Evolutionary conservation across 2,797 vertebrate genomes (phyloP), one percentile per base, ranked within the genome.

Genomic region (Eremophila alpestris): DNA sequence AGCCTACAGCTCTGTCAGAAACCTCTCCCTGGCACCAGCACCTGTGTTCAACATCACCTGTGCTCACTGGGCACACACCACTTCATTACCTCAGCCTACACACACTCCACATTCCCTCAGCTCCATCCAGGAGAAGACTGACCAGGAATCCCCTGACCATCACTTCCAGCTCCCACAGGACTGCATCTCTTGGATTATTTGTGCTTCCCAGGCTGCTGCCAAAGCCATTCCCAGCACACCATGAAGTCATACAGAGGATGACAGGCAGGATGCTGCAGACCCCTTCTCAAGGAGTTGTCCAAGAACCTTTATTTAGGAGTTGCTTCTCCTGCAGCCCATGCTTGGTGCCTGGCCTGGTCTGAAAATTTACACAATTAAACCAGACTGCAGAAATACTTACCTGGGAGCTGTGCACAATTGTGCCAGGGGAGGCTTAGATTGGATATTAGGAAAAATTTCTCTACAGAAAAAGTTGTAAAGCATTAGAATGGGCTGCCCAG

Each of bases 51-150:
- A 23, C 51, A 21, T 9, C 63, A 21, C 41, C 24, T 7, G 12
- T 9, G 1, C 51, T 30, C 34, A 3, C 59, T 32, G 5, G 1
- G 55, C 38, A 22, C 5, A 6, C 0, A 1, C 3, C 22, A 8
- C 38, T 30, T 23, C 43, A 14, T 38, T 1, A n/a, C 29, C 26
- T 41, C 58, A 29, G 1, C 45, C 74, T n/a, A 23, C 30, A 24
- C 27, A 63, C 1, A 11, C 7, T 1, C 9, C 55, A 56, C 16
- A 41, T 11, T 27, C 16, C 30, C 45, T 32, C 21, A 3, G 40
- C 71, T 75, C 64, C 48, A 23, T 21, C 32, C 62, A 4, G 29
- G 48, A 71, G 77, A 16, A 52, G 46, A 69, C 38, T 1, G 3
- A 16, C 8, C 21, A 34, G 26, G 46, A 46, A 60, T 34, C 30